Evolutionary conservation across 2,888 invertebrate species (phyloP), one percentile per base, ranked within the genome.

Genomic region (Smittia aterrima): DNA sequence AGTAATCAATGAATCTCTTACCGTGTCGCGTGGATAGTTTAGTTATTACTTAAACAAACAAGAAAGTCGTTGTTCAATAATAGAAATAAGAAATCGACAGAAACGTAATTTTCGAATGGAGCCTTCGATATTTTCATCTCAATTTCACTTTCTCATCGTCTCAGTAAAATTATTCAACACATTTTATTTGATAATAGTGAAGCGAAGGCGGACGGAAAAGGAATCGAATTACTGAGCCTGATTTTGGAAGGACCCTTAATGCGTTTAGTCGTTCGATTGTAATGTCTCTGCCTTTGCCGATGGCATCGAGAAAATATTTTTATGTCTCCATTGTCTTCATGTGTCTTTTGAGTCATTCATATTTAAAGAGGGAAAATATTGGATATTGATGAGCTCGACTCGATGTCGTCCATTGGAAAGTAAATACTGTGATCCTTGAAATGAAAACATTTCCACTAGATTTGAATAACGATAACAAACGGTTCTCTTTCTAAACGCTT

Each of bases 101-200:
- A n/a, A n/a, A n/a, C n/a, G n/a, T n/a, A 38, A 38, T 66, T 66
- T 38, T 40, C 40, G 66, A 32, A 20, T 27, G 38, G 4, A 3
- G 27, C 16, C 22, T 67, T 47, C 22, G 22, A 9, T 41, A 66
- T 25, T 22, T 38, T 67, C 47, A 67, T 54, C 70, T 54, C 27
- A 68, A 70, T 70, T 70, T 70, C 70, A 53, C 70, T 70, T 70
- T 70, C 38, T 20, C 27, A 27, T 67, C 41, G 41, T 16, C 2
- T 6, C 47, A 47, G 47, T 47, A 67, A 67, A 24, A 67, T 67
- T 67, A 67, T 67, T 67, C 67, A 67, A 67, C 40, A 67, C 67
- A 67, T 67, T 66, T 27, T 58, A 58, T 58, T 22, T 22, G 64
- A 66, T 13, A 27, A 66, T 27, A 22, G 27, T n/a, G 27, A 16